A percentile compares a stretch with the other conserved stretches of the same genome.
Evolutionary conservation across 2,113 vertebrate species (phyloP).

Genomic region (Pelmatolapia mariae): DNA sequence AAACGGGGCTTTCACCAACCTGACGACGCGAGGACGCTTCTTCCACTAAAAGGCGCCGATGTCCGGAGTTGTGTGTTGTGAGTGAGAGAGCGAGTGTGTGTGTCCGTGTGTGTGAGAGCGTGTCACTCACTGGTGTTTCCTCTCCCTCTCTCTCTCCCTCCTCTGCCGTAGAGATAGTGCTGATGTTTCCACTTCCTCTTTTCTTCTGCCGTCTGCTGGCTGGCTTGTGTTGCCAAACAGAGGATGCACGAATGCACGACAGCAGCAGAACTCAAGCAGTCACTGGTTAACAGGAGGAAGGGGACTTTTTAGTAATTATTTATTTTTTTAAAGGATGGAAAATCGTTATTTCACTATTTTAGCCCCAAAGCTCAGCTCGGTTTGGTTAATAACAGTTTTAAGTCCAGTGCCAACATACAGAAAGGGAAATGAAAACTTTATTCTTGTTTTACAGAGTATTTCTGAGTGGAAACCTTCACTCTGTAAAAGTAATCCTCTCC

Average conservation of each 20-base stretch:
- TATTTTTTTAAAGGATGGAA: background rate
- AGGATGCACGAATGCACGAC: background rate
- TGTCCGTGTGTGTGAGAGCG: background rate
- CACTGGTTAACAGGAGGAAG: background rate
- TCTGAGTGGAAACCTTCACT: background rate
- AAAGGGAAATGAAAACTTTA: background rate
- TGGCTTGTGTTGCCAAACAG: slow-evolving; percentile 24
- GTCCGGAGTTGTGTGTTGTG: slow-evolving; percentile 50
- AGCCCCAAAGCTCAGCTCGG: background rate
- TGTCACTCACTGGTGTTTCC: slow-evolving; percentile 32
- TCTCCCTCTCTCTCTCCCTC: background rate
- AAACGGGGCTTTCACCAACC: slow-evolving; percentile 56
- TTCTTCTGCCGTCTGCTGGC: slow-evolving; percentile 68
- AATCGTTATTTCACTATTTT: background rate
- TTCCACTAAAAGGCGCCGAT: slow-evolving; percentile 40
- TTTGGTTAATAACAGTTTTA: background rate
- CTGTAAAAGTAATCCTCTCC: background rate
- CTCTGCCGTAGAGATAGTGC: slow-evolving; percentile 46
- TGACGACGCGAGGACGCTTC: slow-evolving; percentile 57
- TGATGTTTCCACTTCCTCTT: slow-evolving; percentile 77
- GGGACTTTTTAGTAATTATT: background rate
- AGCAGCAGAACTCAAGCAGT: background rate
- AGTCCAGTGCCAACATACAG: background rate
- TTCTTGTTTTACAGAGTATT: background rate
- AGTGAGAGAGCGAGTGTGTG: background rate